Evolutionary conservation across 2,888 invertebrate species (phyloP).

Genomic region (Drosophila infuscata): DNA sequence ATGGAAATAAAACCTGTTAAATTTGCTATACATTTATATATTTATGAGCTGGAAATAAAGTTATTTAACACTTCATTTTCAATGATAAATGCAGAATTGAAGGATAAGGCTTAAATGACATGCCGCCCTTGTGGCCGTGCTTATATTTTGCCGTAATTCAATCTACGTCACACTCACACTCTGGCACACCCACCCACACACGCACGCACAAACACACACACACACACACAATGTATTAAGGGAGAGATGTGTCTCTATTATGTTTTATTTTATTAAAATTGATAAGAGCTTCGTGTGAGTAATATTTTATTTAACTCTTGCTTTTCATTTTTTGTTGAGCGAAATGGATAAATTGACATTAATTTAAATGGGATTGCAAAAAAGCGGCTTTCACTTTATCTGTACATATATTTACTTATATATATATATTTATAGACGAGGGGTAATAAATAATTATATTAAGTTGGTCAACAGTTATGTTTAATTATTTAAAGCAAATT

Average conservation of each 20-base stretch:
- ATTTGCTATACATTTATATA: background rate
- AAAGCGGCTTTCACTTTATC: slow-evolving; percentile 20
- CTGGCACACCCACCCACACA: background rate
- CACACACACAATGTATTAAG: background rate
- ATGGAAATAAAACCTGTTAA: too few relatives aligned
- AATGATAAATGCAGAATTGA: slow-evolving; percentile 4
- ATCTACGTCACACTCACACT: slow-evolving; percentile 34
- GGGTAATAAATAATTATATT: slow-evolving; percentile 61
- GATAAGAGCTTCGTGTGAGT: slow-evolving; percentile 35
- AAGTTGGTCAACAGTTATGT: slow-evolving; percentile 19
- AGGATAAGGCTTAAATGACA: slow-evolving; percentile 2
- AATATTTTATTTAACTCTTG: slow-evolving; percentile 18
- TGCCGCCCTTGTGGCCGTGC: slow-evolving; percentile 31
- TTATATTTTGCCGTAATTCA: slow-evolving; percentile 56
- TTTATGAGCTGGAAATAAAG: background rate
- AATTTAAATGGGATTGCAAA: slow-evolving; percentile 46
- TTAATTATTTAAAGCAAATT: slow-evolving; percentile 53
- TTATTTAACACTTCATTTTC: background rate
- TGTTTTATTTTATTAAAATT: slow-evolving; percentile 47
- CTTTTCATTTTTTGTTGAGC: background rate
- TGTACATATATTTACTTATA: background rate
- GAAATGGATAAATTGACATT: slow-evolving; percentile 46
- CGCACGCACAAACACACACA: background rate
- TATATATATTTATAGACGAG: background rate
- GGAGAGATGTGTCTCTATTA: slow-evolving; percentile 16